These are phyloP conservation scores for Ectropis grisescens DNA, from an alignment of 1,140 invertebrate species.

Conservation along the genomic window DNA sequence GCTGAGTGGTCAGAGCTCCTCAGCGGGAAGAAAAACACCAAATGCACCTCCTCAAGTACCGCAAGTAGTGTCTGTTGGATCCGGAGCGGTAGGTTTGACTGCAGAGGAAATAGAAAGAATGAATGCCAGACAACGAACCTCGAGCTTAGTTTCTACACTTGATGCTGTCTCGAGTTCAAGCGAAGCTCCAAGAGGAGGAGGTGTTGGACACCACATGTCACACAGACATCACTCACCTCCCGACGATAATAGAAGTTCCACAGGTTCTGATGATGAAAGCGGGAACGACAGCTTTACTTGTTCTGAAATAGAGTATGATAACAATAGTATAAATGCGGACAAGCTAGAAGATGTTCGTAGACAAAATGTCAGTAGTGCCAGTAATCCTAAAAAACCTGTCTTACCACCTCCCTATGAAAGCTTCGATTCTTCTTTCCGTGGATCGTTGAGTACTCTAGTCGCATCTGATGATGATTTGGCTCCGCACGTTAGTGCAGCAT, in stretches of 20 bases:
- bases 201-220: constrained; percentile 73
- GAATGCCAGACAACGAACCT: constrained; percentile 87
- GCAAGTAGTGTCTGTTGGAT: constrained; percentile 72
- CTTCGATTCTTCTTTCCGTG: constrained; percentile 93
- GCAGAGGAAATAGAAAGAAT: constrained; percentile 94
- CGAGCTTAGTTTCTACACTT: constrained; percentile 91
- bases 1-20: constrained; percentile 85
- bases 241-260: constrained; percentile 83
- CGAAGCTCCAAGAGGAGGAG: constrained; percentile 80
- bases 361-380: constrained; percentile 71
- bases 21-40: constrained; percentile 77
- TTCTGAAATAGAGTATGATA: constrained; percentile 97
- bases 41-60: constrained; percentile 73
- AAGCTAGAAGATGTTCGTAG: constrained; percentile 78
- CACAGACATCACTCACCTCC: constrained; percentile 79
- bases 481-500: constrained; percentile 76
- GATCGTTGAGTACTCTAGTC: constrained; percentile 92
- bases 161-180: constrained; percentile 94
- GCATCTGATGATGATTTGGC: constrained; percentile 92
- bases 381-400: constrained; percentile 75
- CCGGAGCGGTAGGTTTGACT: constrained; percentile 84
- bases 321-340: constrained; percentile 85
- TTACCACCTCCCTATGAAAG: constrained; percentile 87
- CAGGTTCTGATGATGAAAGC: constrained; percentile 90
- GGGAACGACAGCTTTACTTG: constrained; percentile 98